Percentiles rank a stretch among this genome's conserved stretches.
Evolutionary conservation across 2,113 vertebrate genomes (phyloP).

Genomic region (Oceanodroma tethys): DNA sequence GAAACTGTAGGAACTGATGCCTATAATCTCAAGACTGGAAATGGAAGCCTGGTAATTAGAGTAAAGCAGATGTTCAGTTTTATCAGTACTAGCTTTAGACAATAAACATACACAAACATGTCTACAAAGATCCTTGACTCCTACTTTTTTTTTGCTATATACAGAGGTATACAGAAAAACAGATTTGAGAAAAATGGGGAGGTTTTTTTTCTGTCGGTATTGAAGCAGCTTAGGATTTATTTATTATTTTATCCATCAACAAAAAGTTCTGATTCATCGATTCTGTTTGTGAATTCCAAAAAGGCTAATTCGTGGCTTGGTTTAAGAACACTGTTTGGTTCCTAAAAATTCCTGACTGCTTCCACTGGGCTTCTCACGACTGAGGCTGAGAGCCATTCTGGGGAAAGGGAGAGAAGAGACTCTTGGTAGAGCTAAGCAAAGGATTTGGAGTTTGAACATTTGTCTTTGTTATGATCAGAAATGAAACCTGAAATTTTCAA

Average conservation of each 20-base stretch:
- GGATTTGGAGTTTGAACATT: neutral
- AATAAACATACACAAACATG: neutral
- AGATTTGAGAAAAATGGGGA: neutral
- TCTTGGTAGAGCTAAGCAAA: neutral
- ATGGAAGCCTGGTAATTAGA: neutral
- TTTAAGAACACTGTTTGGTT: neutral
- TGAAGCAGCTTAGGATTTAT: neutral
- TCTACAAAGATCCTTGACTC: neutral
- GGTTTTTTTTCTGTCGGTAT: neutral
- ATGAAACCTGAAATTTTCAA: constrained; percentile 54
- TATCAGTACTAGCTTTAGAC: neutral
- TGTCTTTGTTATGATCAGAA: constrained; percentile 32
- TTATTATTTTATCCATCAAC: neutral
- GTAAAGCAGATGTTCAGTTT: neutral
- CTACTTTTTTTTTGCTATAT: neutral
- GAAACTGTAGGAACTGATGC: neutral
- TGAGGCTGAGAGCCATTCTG: neutral
- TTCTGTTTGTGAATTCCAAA: neutral
- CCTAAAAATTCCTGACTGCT: neutral
- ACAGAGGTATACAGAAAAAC: neutral
- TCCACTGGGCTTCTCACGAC: neutral
- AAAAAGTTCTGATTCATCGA: neutral
- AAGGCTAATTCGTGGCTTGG: neutral
- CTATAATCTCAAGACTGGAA: neutral
- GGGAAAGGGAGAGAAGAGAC: neutral